Evolutionary conservation across 1,140 invertebrate species (phyloP).

Genomic region (Adoxophyes honmai): DNA sequence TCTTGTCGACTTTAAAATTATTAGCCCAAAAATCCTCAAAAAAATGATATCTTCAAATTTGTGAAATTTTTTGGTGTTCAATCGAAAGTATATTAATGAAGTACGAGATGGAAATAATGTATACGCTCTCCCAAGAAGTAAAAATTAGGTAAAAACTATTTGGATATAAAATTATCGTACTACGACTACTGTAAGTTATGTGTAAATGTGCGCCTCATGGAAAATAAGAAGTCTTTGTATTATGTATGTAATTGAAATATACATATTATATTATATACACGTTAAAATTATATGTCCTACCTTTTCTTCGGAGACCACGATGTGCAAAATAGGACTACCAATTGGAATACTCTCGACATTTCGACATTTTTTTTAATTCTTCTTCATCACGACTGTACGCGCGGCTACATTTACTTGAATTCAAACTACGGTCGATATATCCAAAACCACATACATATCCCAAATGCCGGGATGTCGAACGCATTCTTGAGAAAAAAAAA

Average conservation of each 20-base stretch:
- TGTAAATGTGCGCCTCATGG: conserved; percentile 71
- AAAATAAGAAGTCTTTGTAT: conserved; percentile 75
- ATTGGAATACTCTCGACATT: conserved; percentile 48
- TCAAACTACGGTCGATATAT: conserved; percentile 28
- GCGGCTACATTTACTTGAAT: conserved; percentile 12
- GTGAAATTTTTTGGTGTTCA: conserved; percentile 75
- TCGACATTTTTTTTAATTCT: conserved; percentile 35
- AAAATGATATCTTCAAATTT: conserved; percentile 71
- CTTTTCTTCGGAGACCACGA: conserved; percentile 67
- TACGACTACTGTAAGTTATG: conserved; percentile 68
- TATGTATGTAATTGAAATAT: conserved; percentile 74
- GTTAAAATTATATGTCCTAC: conserved; percentile 67
- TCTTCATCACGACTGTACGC: conserved; percentile 22
- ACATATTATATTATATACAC: conserved; percentile 74
- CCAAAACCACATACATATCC: conserved; percentile 68
- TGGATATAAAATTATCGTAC: conserved; percentile 72
- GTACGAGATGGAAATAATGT: conserved; percentile 67
- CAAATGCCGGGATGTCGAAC: conserved; percentile 56
- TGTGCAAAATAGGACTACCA: conserved; percentile 48
- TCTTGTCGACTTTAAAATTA: conserved; percentile 72
- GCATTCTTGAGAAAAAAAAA: conserved; percentile 52
- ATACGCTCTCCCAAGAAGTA: conserved; percentile 69
- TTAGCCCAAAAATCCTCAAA: conserved; percentile 70
- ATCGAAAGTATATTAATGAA: conserved; percentile 67
- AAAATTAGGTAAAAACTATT: conserved; percentile 71